phyloP scores from a whole-genome alignment of 2,888 invertebrate species.

The Polydrusus pterygomalis region DNA sequence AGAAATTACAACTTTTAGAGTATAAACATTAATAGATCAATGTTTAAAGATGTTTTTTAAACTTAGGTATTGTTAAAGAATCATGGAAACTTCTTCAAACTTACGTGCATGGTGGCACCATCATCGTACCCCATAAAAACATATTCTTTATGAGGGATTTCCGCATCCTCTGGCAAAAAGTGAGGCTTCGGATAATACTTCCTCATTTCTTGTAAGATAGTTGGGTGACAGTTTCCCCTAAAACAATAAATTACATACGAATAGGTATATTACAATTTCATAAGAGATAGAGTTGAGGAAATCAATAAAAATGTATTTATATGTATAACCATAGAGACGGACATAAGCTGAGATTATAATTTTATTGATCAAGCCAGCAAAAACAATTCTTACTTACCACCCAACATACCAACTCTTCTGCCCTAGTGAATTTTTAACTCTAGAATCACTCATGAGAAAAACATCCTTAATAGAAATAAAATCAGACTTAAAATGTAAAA shows the following conservation, averaged over 20 bases:
- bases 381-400: slow-evolving; percentile 77
- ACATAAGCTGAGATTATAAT: background rate
- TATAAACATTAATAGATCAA: too few relatives aligned
- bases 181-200: slow-evolving; percentile 87
- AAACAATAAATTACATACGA: slow-evolving; percentile 58
- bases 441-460: slow-evolving; percentile 81
- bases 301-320: background rate
- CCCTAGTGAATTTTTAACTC: slow-evolving; percentile 78
- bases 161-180: slow-evolving; percentile 92
- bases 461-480: slow-evolving; percentile 85
- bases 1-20: background rate
- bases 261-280: too few relatives aligned
- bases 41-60: background rate
- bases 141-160: slow-evolving; percentile 91
- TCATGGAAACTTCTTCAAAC: slow-evolving; percentile 61
- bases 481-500: slow-evolving; percentile 89
- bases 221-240: slow-evolving; percentile 92
- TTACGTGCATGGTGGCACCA: slow-evolving; percentile 93
- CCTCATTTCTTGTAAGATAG: slow-evolving; percentile 82
- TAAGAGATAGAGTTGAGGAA: background rate
- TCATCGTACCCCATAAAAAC: slow-evolving; percentile 94
- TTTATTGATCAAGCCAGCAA: background rate
- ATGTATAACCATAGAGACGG: background rate
- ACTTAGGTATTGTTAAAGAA: background rate
- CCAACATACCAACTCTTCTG: slow-evolving; percentile 91